These are phyloP conservation scores for Incurvaria masculella DNA, from an alignment of 2,888 invertebrate species.

Conservation along the genomic window DNA sequence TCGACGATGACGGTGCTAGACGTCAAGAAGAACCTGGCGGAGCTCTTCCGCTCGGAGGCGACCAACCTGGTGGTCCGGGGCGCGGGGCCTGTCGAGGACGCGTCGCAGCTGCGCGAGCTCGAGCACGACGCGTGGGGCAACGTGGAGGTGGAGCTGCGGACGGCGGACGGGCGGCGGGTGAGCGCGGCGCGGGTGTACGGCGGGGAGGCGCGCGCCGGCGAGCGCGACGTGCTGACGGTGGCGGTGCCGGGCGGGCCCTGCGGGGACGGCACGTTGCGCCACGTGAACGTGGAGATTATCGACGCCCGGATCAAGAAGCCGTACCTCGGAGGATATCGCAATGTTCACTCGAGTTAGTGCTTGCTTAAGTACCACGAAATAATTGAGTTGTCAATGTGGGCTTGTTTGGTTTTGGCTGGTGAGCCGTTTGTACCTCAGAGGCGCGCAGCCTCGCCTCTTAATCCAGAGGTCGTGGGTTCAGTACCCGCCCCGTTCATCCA, in stretches of 20 bases:
- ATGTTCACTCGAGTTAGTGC: slow-evolving; percentile 61
- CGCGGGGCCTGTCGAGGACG: slow-evolving; percentile 38
- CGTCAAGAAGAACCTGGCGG: slow-evolving; percentile 58
- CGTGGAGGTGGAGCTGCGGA: slow-evolving; percentile 40
- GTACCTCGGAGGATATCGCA: slow-evolving; percentile 76
- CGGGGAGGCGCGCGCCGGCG: slow-evolving; percentile 43
- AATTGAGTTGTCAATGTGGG: no score
- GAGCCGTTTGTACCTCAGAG: no score
- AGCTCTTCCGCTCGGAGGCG: slow-evolving; percentile 53
- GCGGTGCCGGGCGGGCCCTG: slow-evolving; percentile 34
- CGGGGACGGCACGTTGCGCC: slow-evolving; percentile 25
- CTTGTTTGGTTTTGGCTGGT: no score
- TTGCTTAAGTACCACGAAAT: not conserved
- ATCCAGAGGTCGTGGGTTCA: no score
- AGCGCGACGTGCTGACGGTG: slow-evolving; percentile 44
- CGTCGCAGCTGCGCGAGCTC: slow-evolving; percentile 39
- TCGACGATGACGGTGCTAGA: slow-evolving; percentile 52
- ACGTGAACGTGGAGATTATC: slow-evolving; percentile 49
- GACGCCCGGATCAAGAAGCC: slow-evolving; percentile 63
- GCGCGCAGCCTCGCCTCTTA: no score
- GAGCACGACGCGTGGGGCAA: slow-evolving; percentile 51
- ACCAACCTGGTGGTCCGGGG: slow-evolving; percentile 45
- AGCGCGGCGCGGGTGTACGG: slow-evolving; percentile 42
- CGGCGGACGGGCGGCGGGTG: slow-evolving; percentile 37
- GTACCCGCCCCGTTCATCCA: no score